phyloP scores from a whole-genome alignment of 92 coral and sea anemone species.

The Siderastrea siderea region DNA sequence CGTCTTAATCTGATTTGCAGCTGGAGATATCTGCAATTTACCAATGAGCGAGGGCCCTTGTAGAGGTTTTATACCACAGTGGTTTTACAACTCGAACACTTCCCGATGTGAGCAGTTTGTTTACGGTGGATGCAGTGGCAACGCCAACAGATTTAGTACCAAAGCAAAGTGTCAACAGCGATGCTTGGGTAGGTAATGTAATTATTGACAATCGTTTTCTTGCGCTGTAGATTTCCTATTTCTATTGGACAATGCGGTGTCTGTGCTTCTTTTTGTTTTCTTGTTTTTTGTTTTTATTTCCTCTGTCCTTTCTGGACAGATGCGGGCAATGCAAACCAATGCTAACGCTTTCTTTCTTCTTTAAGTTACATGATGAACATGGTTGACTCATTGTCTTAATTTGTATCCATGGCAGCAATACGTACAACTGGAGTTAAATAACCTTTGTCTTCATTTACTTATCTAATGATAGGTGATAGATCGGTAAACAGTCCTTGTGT shows the following conservation, averaged over 20 bases:
- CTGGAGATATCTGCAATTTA: slow-evolving; percentile 73
- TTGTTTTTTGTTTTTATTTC: too few relatives aligned
- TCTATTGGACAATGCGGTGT: too few relatives aligned
- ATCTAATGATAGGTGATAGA: background rate
- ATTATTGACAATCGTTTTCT: background rate
- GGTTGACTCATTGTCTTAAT: too few relatives aligned
- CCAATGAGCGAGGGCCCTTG: slow-evolving; percentile 73
- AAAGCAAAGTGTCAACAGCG: slow-evolving; percentile 60
- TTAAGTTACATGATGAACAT: too few relatives aligned
- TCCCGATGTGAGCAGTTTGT: slow-evolving; percentile 72
- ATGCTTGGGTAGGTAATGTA: slow-evolving; percentile 59
- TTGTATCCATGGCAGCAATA: too few relatives aligned
- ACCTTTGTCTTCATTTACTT: too few relatives aligned
- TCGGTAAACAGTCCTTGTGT: slow-evolving; percentile 58
- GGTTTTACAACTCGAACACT: slow-evolving; percentile 72
- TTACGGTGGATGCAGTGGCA: slow-evolving; percentile 90
- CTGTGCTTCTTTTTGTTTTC: too few relatives aligned
- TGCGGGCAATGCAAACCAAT: too few relatives aligned
- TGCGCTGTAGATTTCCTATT: too few relatives aligned
- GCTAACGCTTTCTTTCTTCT: too few relatives aligned
- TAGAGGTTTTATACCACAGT: slow-evolving; percentile 69
- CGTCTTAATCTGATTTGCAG: slow-evolving; percentile 9
- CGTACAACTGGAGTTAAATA: too few relatives aligned
- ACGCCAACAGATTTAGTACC: slow-evolving; percentile 77
- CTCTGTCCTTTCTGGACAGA: too few relatives aligned